Evolutionary conservation across 2,888 invertebrate species (phyloP).

Genomic region (Alentia gelatinosa): DNA sequence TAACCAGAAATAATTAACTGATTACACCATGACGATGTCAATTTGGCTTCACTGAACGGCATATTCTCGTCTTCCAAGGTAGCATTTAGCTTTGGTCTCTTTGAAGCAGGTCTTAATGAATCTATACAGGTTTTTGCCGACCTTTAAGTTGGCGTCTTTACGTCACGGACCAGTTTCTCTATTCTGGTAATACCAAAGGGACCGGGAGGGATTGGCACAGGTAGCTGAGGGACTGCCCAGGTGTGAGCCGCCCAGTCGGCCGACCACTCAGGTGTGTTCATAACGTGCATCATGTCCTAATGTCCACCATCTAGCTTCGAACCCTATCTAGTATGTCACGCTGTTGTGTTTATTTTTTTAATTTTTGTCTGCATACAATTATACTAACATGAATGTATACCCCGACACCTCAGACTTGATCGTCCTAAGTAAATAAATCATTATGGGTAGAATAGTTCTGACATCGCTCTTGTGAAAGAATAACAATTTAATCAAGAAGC

Average conservation of each 20-base stretch:
- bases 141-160: background rate
- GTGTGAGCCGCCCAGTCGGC: background rate
- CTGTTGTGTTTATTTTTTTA: too few relatives aligned
- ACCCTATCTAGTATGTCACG: too few relatives aligned
- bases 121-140: background rate
- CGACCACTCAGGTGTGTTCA: background rate
- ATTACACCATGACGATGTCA: background rate
- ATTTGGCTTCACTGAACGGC: background rate
- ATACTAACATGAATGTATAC: too few relatives aligned
- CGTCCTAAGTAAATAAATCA: too few relatives aligned
- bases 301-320: too few relatives aligned
- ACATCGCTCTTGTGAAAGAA: too few relatives aligned
- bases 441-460: too few relatives aligned
- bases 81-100: background rate
- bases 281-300: too few relatives aligned
- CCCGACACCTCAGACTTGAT: too few relatives aligned
- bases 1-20: background rate
- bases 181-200: background rate
- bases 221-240: background rate
- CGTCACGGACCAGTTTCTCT: background rate
- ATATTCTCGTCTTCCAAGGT: background rate
- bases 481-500: too few relatives aligned
- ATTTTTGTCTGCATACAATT: too few relatives aligned
- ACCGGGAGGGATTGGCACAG: background rate
- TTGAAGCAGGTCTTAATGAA: background rate